Evolutionary conservation across 2,888 invertebrate species (phyloP).

Genomic region (Clistopyga incitator): DNA sequence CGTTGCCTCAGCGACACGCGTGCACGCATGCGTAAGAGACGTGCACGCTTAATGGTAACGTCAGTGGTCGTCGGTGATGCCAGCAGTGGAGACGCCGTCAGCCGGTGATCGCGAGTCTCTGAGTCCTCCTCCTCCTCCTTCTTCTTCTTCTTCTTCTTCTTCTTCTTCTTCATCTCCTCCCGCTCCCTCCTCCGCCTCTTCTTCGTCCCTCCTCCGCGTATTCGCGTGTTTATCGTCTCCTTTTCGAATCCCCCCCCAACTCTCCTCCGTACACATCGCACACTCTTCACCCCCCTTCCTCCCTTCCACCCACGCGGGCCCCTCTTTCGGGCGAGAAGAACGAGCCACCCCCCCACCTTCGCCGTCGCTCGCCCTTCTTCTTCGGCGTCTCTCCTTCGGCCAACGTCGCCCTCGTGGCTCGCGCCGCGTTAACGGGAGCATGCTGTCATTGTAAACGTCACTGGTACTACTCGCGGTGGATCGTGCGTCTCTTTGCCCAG

Average conservation of each 20-base stretch:
- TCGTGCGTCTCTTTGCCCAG: constrained; percentile 63
- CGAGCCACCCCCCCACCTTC: constrained; percentile 6
- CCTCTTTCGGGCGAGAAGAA: constrained; percentile 8
- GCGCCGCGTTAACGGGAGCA: constrained; percentile 71
- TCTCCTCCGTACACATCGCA: constrained; percentile 18
- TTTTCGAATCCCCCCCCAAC: constrained; percentile 27
- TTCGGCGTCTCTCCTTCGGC: constrained; percentile 23
- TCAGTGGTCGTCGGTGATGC: constrained; percentile 37
- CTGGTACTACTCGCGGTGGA: constrained; percentile 58
- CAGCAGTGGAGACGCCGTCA: constrained; percentile 52
- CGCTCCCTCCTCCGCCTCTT: too few species aligned
- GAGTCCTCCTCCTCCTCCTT: constrained; percentile 56
- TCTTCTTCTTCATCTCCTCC: too few species aligned
- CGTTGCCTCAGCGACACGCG: constrained; percentile 83
- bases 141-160: neutral
- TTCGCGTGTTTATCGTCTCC: neutral
- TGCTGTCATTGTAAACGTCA: constrained; percentile 73
- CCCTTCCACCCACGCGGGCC: constrained; percentile 15
- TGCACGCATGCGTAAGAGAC: constrained; percentile 77
- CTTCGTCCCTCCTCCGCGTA: neutral
- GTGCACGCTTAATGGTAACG: constrained; percentile 26
- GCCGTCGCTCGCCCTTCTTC: neutral
- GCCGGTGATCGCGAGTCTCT: constrained; percentile 72
- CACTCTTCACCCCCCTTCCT: constrained; percentile 29
- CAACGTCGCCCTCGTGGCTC: constrained; percentile 66